Percentiles rank a stretch among this genome's conserved stretches.
These are phyloP conservation scores for Amiota communis DNA, from an alignment of 2,888 invertebrate species.

Conservation along the genomic window DNA sequence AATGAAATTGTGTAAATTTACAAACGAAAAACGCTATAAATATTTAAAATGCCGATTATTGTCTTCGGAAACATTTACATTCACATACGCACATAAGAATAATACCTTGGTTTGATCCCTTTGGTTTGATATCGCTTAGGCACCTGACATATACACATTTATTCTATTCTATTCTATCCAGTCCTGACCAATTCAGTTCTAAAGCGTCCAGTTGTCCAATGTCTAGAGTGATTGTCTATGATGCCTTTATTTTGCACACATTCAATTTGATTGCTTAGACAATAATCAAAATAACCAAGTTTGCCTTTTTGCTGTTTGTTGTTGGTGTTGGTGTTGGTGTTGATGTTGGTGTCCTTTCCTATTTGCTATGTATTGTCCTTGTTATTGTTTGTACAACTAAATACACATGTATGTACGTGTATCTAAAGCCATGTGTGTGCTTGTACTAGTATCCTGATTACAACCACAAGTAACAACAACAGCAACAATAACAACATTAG, in stretches of 20 bases:
- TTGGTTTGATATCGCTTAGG: too few species aligned
- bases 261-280: constrained; percentile 29
- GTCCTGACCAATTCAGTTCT: too few species aligned
- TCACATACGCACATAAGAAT: not conserved
- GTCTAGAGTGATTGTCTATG: not conserved
- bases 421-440: constrained; percentile 21
- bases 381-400: constrained; percentile 22
- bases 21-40: not conserved
- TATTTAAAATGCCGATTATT: constrained; percentile 27
- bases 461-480: constrained; percentile 23
- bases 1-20: too few species aligned
- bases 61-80: constrained; percentile 19
- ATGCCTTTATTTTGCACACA: constrained; percentile 21
- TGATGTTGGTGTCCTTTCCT: not conserved
- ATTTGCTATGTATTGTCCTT: not conserved
- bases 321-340: not conserved
- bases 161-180: too few species aligned
- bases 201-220: too few species aligned
- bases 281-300: constrained; percentile 15
- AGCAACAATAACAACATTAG: constrained; percentile 2
- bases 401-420: constrained; percentile 8
- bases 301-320: constrained; percentile 29
- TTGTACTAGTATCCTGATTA: constrained; percentile 5
- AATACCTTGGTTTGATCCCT: too few species aligned
- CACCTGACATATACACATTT: too few species aligned